Evolutionary conservation across 1,140 invertebrate species (phyloP).

Genomic region (Eriosoma lanigerum): DNA sequence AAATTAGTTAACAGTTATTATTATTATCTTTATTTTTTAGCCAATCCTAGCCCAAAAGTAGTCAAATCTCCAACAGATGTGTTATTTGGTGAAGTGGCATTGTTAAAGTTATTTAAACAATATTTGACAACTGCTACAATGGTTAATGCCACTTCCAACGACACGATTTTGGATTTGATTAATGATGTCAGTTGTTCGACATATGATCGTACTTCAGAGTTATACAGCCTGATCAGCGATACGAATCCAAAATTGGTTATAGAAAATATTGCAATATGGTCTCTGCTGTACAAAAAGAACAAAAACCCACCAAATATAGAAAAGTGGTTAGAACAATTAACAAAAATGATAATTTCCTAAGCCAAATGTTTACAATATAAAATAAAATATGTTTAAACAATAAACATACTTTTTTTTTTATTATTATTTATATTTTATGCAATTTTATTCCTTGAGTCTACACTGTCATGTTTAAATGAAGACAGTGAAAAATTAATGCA

Average conservation of each 20-base stretch:
- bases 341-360: background rate
- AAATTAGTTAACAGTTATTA: background rate
- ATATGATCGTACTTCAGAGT: slow-evolving; percentile 1
- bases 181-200: background rate
- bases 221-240: background rate
- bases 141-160: background rate
- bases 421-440: no score
- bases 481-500: no score
- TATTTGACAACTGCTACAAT: slow-evolving; percentile 59
- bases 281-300: slow-evolving; percentile 66
- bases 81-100: slow-evolving; percentile 64
- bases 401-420: no score
- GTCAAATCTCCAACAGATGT: slow-evolving; percentile 60
- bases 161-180: slow-evolving; percentile 10
- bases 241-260: slow-evolving; percentile 54
- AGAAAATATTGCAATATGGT: slow-evolving; percentile 57
- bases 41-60: slow-evolving; percentile 60
- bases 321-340: slow-evolving; percentile 60
- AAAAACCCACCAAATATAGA: slow-evolving; percentile 61
- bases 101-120: slow-evolving; percentile 63
- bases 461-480: no score
- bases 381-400: background rate
- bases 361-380: background rate
- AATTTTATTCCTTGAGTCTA: no score
- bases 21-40: slow-evolving; percentile 59